phyloP scores from a whole-genome alignment of 1,140 invertebrate species.

The Drosophila simulans region DNA sequence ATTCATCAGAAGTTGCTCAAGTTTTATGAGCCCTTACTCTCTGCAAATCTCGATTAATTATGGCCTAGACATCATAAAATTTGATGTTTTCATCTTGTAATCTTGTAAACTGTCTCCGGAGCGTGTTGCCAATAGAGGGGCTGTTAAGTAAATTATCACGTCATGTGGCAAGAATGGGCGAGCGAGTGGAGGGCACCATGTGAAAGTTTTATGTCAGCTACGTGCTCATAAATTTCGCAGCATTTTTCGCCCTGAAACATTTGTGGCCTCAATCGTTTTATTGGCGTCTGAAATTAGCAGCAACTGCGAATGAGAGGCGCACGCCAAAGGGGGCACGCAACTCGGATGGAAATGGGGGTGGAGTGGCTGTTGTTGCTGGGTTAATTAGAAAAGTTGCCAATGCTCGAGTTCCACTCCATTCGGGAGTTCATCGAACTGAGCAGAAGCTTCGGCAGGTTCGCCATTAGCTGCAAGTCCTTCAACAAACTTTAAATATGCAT shows the following conservation, averaged over 20 bases:
- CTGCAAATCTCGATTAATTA: constrained; percentile 67
- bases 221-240: constrained; percentile 68
- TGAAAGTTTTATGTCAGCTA: constrained; percentile 63
- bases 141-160: constrained; percentile 62
- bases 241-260: constrained; percentile 33
- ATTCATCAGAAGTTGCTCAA: constrained; percentile 14
- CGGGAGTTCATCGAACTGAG: constrained; percentile 27
- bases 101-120: constrained; percentile 58
- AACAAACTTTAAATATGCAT: constrained; percentile 56
- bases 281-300: constrained; percentile 41
- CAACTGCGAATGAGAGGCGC: neutral
- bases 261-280: constrained; percentile 53
- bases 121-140: constrained; percentile 30
- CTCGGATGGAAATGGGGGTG: neutral
- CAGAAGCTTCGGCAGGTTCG: neutral
- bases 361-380: constrained; percentile 28
- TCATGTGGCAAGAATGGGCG: constrained; percentile 29
- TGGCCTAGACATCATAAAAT: constrained; percentile 71
- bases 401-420: neutral
- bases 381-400: constrained; percentile 69
- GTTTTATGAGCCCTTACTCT: constrained; percentile 25
- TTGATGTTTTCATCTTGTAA: constrained; percentile 65
- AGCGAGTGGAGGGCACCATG: neutral
- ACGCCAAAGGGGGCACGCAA: neutral
- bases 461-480: constrained; percentile 43